These are phyloP conservation scores for Bubo bubo DNA, from an alignment of 2,113 vertebrate genomes.

Conservation along the genomic window DNA sequence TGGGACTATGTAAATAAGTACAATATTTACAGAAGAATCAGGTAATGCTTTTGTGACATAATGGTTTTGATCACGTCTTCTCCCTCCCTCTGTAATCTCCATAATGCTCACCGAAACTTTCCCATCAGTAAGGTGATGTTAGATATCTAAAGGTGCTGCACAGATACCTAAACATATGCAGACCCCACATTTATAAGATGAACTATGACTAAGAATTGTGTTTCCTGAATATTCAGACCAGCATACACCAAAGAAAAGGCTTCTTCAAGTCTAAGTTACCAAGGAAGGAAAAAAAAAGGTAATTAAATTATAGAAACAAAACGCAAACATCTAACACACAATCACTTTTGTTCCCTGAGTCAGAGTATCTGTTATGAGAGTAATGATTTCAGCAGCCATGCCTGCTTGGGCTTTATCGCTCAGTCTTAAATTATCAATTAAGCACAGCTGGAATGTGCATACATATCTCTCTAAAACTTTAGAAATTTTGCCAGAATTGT, in stretches of 20 bases:
- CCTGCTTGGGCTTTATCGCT: not conserved
- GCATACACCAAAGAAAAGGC: not conserved
- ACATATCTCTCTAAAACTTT: not conserved
- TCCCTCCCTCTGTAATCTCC: not conserved
- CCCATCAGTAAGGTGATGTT: not conserved
- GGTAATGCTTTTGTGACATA: not conserved
- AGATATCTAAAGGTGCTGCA: not conserved
- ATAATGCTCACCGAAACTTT: not conserved
- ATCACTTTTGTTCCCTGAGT: not conserved
- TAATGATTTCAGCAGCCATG: not conserved
- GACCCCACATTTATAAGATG: rapidly evolving
- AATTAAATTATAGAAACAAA: not conserved
- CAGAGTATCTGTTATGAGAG: not conserved
- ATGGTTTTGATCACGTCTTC: not conserved
- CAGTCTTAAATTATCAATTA: not conserved
- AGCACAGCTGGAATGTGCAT: rapidly evolving
- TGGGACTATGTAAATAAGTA: not conserved
- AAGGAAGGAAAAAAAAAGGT: not conserved
- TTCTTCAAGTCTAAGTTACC: not conserved
- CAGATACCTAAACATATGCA: not conserved
- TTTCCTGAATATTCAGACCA: not conserved
- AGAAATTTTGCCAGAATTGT: not conserved
- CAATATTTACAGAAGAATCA: not conserved
- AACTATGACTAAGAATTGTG: not conserved
- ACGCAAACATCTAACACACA: not conserved